Conservation (phyloP, 2,113 vertebrate genomes). For the Neoarius graeffei region DNA sequence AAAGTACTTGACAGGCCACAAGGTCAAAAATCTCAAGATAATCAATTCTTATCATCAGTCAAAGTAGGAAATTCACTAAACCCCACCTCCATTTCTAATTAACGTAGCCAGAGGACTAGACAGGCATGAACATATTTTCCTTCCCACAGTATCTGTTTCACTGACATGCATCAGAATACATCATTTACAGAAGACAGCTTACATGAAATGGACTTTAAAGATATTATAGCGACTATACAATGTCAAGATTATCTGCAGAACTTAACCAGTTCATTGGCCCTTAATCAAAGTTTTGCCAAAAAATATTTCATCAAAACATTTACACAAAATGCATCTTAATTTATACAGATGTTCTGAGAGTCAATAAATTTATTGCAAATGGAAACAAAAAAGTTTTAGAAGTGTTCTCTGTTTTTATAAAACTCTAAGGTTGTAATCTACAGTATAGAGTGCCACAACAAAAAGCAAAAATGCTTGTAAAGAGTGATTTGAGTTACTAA, state of each 20-base stretch:
- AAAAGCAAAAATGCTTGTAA: no score
- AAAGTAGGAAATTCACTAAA: not conserved
- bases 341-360: not conserved
- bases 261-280: not conserved
- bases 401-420: not conserved
- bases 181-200: not conserved
- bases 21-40: not conserved
- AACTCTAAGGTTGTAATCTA: no score
- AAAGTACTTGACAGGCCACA: not conserved
- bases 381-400: no score
- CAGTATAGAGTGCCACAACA: no score
- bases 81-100: not conserved
- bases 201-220: not conserved
- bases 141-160: not conserved
- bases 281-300: not conserved
- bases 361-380: no score
- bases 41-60: not conserved
- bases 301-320: not conserved
- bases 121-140: not conserved
- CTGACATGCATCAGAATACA: not conserved
- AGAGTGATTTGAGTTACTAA: no score
- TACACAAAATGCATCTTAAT: not conserved
- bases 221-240: not conserved
- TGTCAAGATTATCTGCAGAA: not conserved
- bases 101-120: not conserved